Conservation (phyloP, 2,888 invertebrate genomes). For the Andrena hattorfiana region DNA sequence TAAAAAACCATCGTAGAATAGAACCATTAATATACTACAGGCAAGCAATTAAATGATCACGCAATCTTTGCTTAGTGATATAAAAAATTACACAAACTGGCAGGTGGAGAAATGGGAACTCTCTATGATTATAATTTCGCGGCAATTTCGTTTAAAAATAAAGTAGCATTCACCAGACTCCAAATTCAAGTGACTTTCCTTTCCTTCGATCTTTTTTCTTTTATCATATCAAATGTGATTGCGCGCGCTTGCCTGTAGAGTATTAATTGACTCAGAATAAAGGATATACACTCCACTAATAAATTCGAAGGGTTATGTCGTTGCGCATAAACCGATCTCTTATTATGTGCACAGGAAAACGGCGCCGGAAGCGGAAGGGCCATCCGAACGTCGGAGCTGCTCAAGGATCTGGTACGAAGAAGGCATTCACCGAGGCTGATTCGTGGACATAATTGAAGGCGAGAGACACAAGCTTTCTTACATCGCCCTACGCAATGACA, state of each 20-base stretch:
- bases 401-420: constrained; percentile 63
- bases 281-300: constrained; percentile 52
- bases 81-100: too few relatives aligned
- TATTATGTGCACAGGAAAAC: constrained; percentile 80
- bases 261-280: not conserved
- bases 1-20: not conserved
- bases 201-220: not conserved
- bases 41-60: too few relatives aligned
- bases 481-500: not conserved
- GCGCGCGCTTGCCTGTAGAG: not conserved
- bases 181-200: not conserved
- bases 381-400: constrained; percentile 45
- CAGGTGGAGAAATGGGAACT: too few relatives aligned
- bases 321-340: constrained; percentile 73
- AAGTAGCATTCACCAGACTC: too few relatives aligned
- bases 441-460: constrained; percentile 70
- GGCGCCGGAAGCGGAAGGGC: constrained; percentile 78
- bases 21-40: too few relatives aligned
- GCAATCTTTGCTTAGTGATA: too few relatives aligned
- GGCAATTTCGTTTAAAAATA: too few relatives aligned
- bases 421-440: constrained; percentile 73
- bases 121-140: too few relatives aligned
- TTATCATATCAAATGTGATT: not conserved
- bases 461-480: not conserved
- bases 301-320: constrained; percentile 67